These are phyloP conservation scores for Myrmecophaga tridactyla DNA, from an alignment of 2,113 vertebrate species.

Conservation along the genomic window DNA sequence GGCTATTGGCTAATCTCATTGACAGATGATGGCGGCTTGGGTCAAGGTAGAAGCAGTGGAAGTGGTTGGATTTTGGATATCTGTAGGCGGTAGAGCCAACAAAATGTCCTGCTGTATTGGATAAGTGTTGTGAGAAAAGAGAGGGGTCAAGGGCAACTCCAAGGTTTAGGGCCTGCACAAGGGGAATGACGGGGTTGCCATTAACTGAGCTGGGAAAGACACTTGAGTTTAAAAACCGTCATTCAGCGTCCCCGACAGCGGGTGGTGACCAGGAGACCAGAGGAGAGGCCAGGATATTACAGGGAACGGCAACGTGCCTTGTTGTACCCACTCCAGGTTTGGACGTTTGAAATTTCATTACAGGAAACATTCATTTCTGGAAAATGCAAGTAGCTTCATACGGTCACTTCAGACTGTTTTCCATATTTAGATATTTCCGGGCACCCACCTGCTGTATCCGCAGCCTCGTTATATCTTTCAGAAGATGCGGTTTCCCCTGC, in stretches of 20 bases:
- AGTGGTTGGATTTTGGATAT: background rate
- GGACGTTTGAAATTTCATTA: background rate
- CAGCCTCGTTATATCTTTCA: background rate
- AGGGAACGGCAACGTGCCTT: background rate
- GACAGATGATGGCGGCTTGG: background rate
- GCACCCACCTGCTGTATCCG: background rate
- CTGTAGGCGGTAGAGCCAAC: background rate
- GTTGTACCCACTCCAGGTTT: background rate
- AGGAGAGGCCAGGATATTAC: slow-evolving; percentile 16
- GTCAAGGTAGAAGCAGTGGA: background rate
- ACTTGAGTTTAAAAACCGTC: background rate
- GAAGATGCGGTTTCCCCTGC: slow-evolving; percentile 3
- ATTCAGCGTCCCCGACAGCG: background rate
- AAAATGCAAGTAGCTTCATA: background rate
- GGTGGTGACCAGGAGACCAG: slow-evolving; percentile 34
- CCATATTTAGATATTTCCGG: background rate
- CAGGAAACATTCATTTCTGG: background rate
- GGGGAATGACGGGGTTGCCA: background rate
- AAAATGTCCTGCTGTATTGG: background rate
- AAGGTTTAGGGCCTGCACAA: background rate
- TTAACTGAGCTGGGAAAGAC: background rate
- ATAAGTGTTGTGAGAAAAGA: background rate
- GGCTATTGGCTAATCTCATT: background rate
- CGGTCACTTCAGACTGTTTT: background rate
- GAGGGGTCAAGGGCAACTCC: background rate